Evolutionary conservation across 2,888 invertebrate species (phyloP), one percentile per base, ranked within the genome.

Genomic region (Plagiodera versicolora): DNA sequence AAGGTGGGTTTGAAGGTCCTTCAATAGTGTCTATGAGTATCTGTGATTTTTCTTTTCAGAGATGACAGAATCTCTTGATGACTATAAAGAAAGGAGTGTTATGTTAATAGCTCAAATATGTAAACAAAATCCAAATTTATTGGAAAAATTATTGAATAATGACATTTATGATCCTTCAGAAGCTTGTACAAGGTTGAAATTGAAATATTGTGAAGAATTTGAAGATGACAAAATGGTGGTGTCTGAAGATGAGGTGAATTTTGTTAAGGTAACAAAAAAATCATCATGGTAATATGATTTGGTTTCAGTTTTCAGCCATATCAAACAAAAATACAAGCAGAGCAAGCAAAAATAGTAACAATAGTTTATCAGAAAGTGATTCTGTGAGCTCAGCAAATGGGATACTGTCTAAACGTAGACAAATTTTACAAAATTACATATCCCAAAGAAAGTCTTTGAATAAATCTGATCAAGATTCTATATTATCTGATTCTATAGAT

Each of bases 41-140:
- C 44, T n/a, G 18, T 9, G 8, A 32, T 53, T 39, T 16, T 14
- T 20, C 20, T 54, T 66, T 64, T 28, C 20, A 68, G 69, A 50
- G 48, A 63, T 69, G 6, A 57, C 58, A 35, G 58, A 59, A 35
- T 64, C 59, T 56, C 64, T 68, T n/a, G 50, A 61, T 30, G 58
- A 60, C 14, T 70, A 69, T 19, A 66, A 66, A 32, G 66, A 69
- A 54, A 62, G 52, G n/a, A 60, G 68, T 56, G 49, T 67, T 17
- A 30, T 35, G 19, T 30, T 54, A 2, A 67, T 70, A 35, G 56
- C 58, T 44, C 61, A 65, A 48, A 55, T 63, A 10, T 63, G 64
- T 30, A 66, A 56, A 48, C 57, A 46, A 19, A 47, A 32, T 28
- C 57, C 28, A 24, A 47, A 53, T 16, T 19, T 14, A 17, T 54